phyloP scores from a whole-genome alignment of 2,888 invertebrate species.

The Thecocarcelia acutangulata region DNA sequence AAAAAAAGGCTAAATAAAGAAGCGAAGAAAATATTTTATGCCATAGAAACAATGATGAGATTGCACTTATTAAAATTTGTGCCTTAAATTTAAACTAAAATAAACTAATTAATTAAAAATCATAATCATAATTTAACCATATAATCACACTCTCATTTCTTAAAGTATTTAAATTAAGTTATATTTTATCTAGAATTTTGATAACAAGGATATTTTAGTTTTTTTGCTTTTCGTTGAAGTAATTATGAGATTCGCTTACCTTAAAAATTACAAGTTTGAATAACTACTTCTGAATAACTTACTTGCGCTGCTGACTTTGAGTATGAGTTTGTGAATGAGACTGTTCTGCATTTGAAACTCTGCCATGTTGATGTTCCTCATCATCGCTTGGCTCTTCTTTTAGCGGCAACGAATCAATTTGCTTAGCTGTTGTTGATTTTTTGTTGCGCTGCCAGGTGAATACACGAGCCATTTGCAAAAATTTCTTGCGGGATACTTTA shows the following conservation, averaged over 20 bases:
- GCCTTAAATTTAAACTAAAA: neutral
- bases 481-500: conserved; percentile 91
- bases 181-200: conserved; percentile 3
- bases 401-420: conserved; percentile 83
- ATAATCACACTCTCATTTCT: conserved; percentile 24
- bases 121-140: neutral
- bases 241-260: conserved; percentile 35
- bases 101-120: conserved; percentile 2
- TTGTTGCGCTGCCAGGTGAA: conserved; percentile 87
- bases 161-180: neutral
- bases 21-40: no score
- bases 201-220: neutral
- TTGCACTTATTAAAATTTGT: neutral
- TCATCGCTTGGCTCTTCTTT: conserved; percentile 86
- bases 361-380: conserved; percentile 81
- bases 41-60: neutral
- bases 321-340: conserved; percentile 46
- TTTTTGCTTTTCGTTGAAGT: conserved; percentile 44
- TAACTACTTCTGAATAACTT: conserved; percentile 46
- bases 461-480: conserved; percentile 89
- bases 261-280: conserved; percentile 4
- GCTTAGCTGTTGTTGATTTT: conserved; percentile 81
- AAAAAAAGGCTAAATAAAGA: neutral
- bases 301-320: conserved; percentile 64
- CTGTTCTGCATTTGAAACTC: conserved; percentile 33